These are phyloP conservation scores for Fissipunctia ypsillon DNA, from an alignment of 2,888 invertebrate species.

Conservation along the genomic window DNA sequence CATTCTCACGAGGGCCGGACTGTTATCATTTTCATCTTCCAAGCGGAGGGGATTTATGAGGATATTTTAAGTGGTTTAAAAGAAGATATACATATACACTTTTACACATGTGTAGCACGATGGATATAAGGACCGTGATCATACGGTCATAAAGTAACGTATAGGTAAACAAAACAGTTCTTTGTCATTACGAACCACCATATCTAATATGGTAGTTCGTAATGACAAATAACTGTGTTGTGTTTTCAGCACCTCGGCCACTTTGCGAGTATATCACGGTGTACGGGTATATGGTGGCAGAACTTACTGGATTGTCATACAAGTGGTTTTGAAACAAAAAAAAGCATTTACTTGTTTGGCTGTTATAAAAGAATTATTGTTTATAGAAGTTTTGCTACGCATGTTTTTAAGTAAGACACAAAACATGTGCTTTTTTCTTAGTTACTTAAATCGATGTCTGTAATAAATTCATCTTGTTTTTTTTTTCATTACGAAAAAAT, in stretches of 20 bases:
- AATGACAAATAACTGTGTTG: neutral
- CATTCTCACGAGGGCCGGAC: too few species aligned
- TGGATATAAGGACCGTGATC: neutral
- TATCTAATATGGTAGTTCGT: too few species aligned
- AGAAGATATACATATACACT: neutral
- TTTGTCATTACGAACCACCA: too few species aligned
- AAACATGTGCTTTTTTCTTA: neutral
- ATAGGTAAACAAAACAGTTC: too few species aligned
- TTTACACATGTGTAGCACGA: neutral
- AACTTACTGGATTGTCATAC: neutral
- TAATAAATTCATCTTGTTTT: neutral
- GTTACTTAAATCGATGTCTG: neutral
- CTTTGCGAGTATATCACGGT: neutral
- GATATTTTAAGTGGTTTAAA: neutral
- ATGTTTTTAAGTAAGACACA: neutral
- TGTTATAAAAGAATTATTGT: neutral
- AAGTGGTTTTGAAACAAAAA: neutral
- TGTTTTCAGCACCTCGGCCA: neutral
- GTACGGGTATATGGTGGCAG: neutral
- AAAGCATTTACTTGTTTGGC: neutral
- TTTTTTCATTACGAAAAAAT: neutral
- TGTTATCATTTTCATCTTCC: neutral
- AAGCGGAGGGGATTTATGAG: neutral
- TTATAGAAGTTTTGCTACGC: neutral
- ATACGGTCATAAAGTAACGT: too few species aligned